Base-by-base conservation (phyloP, 2,888 invertebrate species). In the Cataglyphis rosenhaueri region DNA sequence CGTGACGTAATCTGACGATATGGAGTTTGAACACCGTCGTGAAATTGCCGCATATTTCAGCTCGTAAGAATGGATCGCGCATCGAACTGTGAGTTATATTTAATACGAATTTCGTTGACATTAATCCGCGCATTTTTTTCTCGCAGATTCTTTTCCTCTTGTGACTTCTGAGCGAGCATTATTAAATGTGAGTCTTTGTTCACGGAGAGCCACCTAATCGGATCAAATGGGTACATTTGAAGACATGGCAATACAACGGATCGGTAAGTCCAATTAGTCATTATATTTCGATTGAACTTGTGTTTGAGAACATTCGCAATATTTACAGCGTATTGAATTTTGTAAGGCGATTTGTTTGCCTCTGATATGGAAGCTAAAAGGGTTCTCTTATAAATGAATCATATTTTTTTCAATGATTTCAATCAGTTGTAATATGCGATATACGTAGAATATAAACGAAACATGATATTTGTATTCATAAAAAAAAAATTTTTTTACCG, bases 241-340 rank as follows among this genome's bases (percentile, higher is more conserved):
- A 38, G 38, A 12, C 6, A 52, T 32, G 21, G 5, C 10, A 9
- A 10, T n/a, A n/a, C 25, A 32, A 35, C 61, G n/a, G n/a, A 29
- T n/a, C 15, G 41, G 73, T 73, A 8, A 73, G 73, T 71, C 35
- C 18, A 68, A 35, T 35, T 15, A 4, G 38, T 57, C 18, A 9
- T 71, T 71, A 35, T 10, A 12, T 18, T 64, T 2, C 18, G 29
- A 48, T 44, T 35, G n/a, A 35, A 3, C 25, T 25, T 25, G 38
- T 15, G 18, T 41, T 52, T n/a, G 21, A 44, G 29, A 68, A 3
- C 10, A 29, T 68, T 15, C 6, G 57, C 15, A 44, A 18, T 29
- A 57, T 70, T 70, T 15, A 35, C 21, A 21, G 12, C 15, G n/a
- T 25, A 35, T 70, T 70, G 18, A 15, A 3, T 35, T 35, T 35